phyloP scores from a whole-genome alignment of 2,888 invertebrate genomes.

The Erebia ligea region DNA sequence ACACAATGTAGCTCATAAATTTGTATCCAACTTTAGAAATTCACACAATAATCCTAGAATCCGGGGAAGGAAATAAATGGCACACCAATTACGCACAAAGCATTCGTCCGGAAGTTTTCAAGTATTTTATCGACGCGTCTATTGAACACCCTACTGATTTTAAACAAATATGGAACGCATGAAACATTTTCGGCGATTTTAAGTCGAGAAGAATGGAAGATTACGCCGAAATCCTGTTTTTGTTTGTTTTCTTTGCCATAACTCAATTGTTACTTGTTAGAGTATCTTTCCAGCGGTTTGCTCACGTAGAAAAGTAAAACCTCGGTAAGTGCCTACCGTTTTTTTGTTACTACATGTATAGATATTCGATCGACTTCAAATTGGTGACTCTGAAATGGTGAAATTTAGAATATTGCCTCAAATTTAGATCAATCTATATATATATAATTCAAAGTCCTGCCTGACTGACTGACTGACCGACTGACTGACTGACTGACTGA shows the following conservation, averaged over 20 bases:
- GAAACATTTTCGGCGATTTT: conserved; percentile 55
- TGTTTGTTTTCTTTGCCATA: conserved; percentile 79
- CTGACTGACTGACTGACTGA: too few relatives aligned
- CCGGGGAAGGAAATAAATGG: conserved; percentile 75
- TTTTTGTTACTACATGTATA: not conserved
- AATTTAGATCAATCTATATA: too few relatives aligned
- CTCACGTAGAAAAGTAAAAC: conserved; percentile 43
- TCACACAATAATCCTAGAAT: conserved; percentile 60
- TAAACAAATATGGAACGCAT: conserved; percentile 75
- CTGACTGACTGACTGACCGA: too few relatives aligned
- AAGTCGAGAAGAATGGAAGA: conserved; percentile 73
- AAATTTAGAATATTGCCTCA: not conserved
- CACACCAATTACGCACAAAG: conserved; percentile 71
- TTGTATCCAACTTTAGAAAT: conserved; percentile 68
- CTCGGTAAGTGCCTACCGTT: conserved; percentile 15
- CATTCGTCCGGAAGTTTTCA: conserved; percentile 76
- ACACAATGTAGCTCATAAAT: conserved; percentile 71
- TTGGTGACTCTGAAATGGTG: not conserved
- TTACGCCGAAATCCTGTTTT: conserved; percentile 80
- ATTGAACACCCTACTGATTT: conserved; percentile 66
- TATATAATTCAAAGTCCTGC: too few relatives aligned
- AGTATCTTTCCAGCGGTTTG: conserved; percentile 45
- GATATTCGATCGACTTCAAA: not conserved
- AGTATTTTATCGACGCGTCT: conserved; percentile 70
- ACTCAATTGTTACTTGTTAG: conserved; percentile 72